phyloP scores from a whole-genome alignment of 2,888 invertebrate genomes.

The Ophraella communa region DNA sequence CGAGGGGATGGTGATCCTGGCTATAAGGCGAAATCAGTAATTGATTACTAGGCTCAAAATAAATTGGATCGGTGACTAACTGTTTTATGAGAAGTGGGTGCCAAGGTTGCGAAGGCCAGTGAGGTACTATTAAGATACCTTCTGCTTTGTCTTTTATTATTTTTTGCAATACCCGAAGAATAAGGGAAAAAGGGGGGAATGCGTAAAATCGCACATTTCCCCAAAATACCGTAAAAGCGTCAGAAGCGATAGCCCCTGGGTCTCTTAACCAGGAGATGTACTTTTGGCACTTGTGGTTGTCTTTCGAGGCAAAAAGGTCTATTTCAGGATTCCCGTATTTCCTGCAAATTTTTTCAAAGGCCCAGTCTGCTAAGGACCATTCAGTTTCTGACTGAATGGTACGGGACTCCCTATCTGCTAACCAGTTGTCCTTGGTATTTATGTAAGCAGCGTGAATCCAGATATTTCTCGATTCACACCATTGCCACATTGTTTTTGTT shows the following conservation, averaged over 20 bases:
- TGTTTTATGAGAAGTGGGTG: neutral
- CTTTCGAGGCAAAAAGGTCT: neutral
- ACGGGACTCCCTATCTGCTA: neutral
- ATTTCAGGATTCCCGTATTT: neutral
- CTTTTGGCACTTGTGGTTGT: neutral
- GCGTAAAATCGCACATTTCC: neutral
- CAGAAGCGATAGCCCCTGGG: neutral
- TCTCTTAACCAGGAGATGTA: neutral
- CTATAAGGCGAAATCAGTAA: neutral
- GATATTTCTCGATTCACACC: conserved; percentile 8
- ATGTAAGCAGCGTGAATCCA: conserved; percentile 9
- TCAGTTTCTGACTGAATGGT: neutral
- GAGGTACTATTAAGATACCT: neutral
- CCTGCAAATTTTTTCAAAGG: neutral
- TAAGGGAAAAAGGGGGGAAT: neutral
- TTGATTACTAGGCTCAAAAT: neutral
- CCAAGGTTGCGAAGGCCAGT: neutral
- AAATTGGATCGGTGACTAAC: neutral
- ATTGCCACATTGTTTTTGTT: conserved; percentile 15
- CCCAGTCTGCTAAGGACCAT: neutral
- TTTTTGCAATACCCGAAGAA: neutral
- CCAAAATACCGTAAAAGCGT: neutral
- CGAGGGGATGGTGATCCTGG: neutral
- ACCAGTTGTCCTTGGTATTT: neutral
- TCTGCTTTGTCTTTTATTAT: neutral